Evolutionary conservation across 1,140 invertebrate genomes (phyloP), one percentile per base, ranked within the genome.

Genomic region (Asbolus verrucosus): DNA sequence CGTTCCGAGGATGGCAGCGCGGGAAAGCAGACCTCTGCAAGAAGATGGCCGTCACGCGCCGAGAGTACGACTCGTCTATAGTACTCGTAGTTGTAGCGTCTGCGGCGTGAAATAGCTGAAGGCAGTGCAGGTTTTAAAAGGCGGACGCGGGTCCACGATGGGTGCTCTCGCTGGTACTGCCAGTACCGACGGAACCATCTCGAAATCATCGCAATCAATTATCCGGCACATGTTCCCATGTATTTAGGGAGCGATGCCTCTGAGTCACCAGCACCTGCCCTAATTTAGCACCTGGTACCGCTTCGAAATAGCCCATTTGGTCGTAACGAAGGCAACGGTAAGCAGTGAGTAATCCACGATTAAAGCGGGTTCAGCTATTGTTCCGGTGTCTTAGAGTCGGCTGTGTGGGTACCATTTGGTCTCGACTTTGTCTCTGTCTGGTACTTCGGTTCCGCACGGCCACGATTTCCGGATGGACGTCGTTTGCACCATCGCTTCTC

Each of bases 261-360:
- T 59, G 50, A 59, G 19, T 59, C 50, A 59, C 0, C 24, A n/a
- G 18, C 50, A 59, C 50, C 50, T 59, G 50, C 50, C n/a, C 41
- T 3, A 46, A 1, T 59, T 59, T 8, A 14, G 19, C 50, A 59
- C 50, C 50, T 59, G 50, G 50, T 59, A 30, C 27, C 16, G 27
- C 11, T 36, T 11, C 2, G 33, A n/a, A 6, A 36, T 36, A 36
- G 33, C 11, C 9, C 27, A 30, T 30, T 4, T 30, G 9, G 9
- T 5, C 4, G 27, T 30, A 8, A 8, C 9, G 27, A 30, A 30
- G 6, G 50, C 15, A 19, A 59, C 15, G 15, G 27, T 59, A 59
- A 21, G 11, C 8, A 21, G 21, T 50, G 16, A 50, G 43, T 18
- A 50, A 50, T 59, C 27, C 11, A 3, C 8, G 8, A 11, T n/a